Evolutionary conservation across 2,888 invertebrate species (phyloP).

Genomic region (Limnephilus auricula): DNA sequence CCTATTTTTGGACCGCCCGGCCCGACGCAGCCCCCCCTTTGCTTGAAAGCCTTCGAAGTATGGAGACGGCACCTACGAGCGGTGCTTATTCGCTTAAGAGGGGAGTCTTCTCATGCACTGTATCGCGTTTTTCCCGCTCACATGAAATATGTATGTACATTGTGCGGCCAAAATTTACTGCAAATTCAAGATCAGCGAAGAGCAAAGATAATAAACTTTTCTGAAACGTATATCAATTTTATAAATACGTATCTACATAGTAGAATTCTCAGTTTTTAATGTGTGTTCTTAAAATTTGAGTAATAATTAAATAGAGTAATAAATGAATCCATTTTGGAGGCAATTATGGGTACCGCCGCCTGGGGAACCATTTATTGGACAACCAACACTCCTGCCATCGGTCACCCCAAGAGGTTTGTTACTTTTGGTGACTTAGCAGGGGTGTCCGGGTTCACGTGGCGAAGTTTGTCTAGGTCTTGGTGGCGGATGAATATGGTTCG

Average conservation of each 20-base stretch:
- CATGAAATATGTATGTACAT: not conserved
- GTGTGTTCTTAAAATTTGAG: not conserved
- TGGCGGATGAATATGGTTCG: no score
- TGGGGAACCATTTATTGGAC: no score
- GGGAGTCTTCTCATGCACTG: not conserved
- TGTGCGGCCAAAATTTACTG: not conserved
- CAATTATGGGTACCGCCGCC: no score
- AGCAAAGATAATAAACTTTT: not conserved
- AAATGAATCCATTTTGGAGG: no score
- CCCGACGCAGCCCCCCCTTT: conserved; percentile 52
- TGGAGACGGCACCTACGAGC: not conserved
- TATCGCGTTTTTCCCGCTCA: not conserved
- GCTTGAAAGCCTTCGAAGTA: conserved; percentile 29
- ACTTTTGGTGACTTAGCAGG: no score
- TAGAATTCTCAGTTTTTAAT: not conserved
- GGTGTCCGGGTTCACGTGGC: no score
- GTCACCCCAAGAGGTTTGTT: no score
- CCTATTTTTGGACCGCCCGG: conserved; percentile 60
- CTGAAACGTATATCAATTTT: not conserved
- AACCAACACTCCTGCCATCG: no score
- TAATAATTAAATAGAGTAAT: no score
- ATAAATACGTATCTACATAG: no score
- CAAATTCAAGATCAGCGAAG: not conserved
- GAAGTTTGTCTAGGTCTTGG: no score
- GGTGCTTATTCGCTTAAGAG: not conserved